phyloP scores from a whole-genome alignment of 2,888 invertebrate species.

The Zhuqinia jingwanae region DNA sequence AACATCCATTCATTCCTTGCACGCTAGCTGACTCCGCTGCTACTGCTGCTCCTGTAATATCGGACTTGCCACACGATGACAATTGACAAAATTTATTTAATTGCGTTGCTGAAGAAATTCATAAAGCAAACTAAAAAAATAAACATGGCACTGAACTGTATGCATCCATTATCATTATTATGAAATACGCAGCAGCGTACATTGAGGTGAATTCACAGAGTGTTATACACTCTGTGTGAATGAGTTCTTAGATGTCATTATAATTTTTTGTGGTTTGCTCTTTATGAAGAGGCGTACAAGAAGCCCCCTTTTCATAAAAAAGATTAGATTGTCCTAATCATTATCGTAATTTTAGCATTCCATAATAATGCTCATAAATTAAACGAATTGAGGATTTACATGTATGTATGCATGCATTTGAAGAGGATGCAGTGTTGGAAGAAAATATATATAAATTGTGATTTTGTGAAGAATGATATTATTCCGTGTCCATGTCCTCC shows the following conservation, averaged over 20 bases:
- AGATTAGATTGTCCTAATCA: neutral
- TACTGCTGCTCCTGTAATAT: neutral
- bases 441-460: constrained; percentile 6
- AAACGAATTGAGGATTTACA: too few species aligned
- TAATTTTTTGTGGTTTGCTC: too few species aligned
- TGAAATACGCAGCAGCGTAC: too few species aligned
- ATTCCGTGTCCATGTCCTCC: constrained; percentile 56
- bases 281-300: neutral
- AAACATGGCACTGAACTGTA: neutral
- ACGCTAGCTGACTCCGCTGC: neutral
- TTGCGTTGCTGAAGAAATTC: neutral
- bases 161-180: too few species aligned
- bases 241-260: too few species aligned
- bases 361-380: neutral
- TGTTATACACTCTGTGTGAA: too few species aligned
- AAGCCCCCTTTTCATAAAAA: neutral
- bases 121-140: neutral
- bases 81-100: neutral
- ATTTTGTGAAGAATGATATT: constrained; percentile 48
- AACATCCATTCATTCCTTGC: neutral
- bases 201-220: too few species aligned
- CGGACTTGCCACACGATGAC: neutral
- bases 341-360: neutral
- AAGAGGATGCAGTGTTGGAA: neutral
- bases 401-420: neutral